Conservation (phyloP, 1,140 invertebrate species). For the Popillia japonica region DNA sequence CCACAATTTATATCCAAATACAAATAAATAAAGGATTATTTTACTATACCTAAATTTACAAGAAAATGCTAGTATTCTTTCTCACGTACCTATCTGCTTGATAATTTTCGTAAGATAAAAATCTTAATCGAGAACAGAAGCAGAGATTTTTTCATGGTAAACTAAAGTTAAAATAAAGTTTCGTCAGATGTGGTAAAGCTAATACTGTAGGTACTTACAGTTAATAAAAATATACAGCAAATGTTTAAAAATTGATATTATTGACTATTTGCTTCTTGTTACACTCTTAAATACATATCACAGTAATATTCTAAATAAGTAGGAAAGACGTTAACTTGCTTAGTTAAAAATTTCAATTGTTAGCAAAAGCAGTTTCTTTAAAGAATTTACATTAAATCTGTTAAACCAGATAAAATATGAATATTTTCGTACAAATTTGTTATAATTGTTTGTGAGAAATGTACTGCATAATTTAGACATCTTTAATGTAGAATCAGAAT, state of each 20-base stretch:
- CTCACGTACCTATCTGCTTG: conserved; percentile 9
- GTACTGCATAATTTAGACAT: no score
- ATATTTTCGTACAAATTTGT: no score
- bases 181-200: conserved; percentile 24
- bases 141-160: conserved; percentile 25
- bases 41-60: conserved; percentile 4
- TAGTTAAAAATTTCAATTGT: no score
- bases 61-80: conserved; percentile 8
- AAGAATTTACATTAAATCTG: no score
- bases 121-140: conserved; percentile 16
- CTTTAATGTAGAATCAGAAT: neutral
- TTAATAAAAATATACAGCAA: neutral
- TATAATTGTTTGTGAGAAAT: no score
- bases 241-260: neutral
- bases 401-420: no score
- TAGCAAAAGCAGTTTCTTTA: no score
- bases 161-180: conserved; percentile 5
- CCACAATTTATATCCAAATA: conserved; percentile 6
- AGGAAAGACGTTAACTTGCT: neutral
- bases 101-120: conserved; percentile 10
- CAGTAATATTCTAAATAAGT: conserved; percentile 12
- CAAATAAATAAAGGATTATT: conserved; percentile 18
- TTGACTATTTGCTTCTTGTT: neutral
- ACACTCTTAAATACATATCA: conserved; percentile 7
- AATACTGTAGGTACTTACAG: conserved; percentile 11